phyloP scores from a whole-genome alignment of 2,888 invertebrate species.

The Gortyna flavago region DNA sequence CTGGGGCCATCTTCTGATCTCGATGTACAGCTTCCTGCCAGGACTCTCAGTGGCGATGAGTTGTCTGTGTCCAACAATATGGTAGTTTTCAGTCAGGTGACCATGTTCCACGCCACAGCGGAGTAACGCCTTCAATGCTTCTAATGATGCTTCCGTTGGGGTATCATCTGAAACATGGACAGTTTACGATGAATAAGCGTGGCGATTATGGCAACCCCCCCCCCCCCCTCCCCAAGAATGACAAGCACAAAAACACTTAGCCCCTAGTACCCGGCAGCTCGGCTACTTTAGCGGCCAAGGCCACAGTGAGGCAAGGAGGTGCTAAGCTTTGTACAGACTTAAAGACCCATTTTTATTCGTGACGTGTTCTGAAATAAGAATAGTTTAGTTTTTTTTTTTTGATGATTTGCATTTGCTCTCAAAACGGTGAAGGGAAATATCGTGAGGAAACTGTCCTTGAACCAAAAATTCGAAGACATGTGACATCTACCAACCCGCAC shows the following conservation, averaged over 20 bases:
- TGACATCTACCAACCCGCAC: no score
- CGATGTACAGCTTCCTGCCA: conserved; percentile 83
- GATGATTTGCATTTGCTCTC: not conserved
- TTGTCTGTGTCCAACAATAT: conserved; percentile 91
- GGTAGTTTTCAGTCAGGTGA: conserved; percentile 89
- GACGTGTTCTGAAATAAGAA: not conserved
- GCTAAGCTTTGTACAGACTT: not conserved
- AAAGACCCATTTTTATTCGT: not conserved
- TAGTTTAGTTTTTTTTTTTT: not conserved
- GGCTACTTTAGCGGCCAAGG: no score
- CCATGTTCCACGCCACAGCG: conserved; percentile 90
- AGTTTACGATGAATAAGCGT: not conserved
- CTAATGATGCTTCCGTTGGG: conserved; percentile 89
- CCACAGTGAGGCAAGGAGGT: no score
- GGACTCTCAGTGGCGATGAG: conserved; percentile 84
- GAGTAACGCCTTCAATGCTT: conserved; percentile 90
- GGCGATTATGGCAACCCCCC: no score
- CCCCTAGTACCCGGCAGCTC: no score
- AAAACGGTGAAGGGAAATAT: not conserved
- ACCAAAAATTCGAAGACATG: not conserved
- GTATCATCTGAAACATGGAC: conserved; percentile 86
- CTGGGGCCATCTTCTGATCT: conserved; percentile 86
- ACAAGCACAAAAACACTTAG: no score
- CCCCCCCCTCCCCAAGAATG: no score
- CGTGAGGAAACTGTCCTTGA: not conserved